Evolutionary conservation across 92 coral and sea anemone genomes (phyloP), one percentile per base, ranked within the genome.

Genomic region (Nematostella vectensis): DNA sequence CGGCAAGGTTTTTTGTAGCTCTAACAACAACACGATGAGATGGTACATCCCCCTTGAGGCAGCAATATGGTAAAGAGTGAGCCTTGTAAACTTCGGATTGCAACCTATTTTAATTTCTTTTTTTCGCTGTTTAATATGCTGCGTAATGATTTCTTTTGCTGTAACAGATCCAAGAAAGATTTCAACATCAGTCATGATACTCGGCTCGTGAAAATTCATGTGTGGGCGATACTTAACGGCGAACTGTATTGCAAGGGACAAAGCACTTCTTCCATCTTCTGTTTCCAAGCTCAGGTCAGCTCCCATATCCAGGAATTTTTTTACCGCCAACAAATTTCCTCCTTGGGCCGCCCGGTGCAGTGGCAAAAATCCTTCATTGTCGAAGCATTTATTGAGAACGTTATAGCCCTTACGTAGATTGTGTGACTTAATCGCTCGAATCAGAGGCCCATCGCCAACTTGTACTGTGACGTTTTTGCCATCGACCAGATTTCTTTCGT

Each of bases 341-440:
- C 96, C 96, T 59, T 76, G 81, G 1, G 81, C 88, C 0, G 96
- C 96, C 38, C 89, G 40, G 36, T 81, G 96, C 3, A 81, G 57
- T 0, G 83, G 76, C 2, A 83, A 67, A 62, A 52, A 77, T 0
- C 89, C 89, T 25, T 81, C 82, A 3, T 50, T 63, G 48, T 81
- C 95, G 27, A 77, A 74, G 50, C 95, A 85, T 21, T 65, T 62
- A 18, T 65, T 54, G 6, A 65, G 53, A 1, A 54, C 55, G 29
- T 54, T 54, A 29, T 21, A 63, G 12, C 59, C 39, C n/a, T n/a
- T n/a, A 26, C 59, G 12, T 3, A 26, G 69, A 6, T 33, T 33
- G 27, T 65, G 52, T 6, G 71, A 65, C 29, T 65, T 65, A 25
- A 65, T 65, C 2, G 71, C 71, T 44, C 18, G 27, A 6, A 50